These are phyloP conservation scores for Drosophila tropicalis DNA, from an alignment of 1,140 invertebrate genomes.

Conservation along the genomic window DNA sequence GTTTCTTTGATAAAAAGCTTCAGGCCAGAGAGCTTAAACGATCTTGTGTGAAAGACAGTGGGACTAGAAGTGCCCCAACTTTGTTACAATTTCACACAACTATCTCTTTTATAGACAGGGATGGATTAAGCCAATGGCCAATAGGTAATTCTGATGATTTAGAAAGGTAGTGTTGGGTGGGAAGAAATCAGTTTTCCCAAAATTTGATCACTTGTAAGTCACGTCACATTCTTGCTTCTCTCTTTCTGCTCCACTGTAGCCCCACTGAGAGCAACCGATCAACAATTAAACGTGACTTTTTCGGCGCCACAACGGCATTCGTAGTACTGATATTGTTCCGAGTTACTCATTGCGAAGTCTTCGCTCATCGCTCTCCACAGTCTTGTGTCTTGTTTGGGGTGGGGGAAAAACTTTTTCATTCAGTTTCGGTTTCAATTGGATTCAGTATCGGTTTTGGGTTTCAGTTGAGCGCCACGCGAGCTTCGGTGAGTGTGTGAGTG, in stretches of 20 bases:
- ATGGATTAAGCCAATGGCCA: no score
- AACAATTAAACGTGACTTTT: conserved; percentile 50
- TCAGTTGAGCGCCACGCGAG: conserved; percentile 75
- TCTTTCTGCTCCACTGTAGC: neutral
- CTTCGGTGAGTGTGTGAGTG: conserved; percentile 16
- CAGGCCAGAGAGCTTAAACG: conserved; percentile 42
- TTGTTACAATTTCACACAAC: no score
- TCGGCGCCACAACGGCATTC: conserved; percentile 48
- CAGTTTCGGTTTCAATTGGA: conserved; percentile 74
- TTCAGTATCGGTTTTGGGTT: conserved; percentile 32
- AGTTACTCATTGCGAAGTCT: conserved; percentile 36
- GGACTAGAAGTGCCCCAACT: neutral
- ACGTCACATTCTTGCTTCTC: neutral
- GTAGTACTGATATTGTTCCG: conserved; percentile 47
- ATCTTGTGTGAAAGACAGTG: conserved; percentile 38
- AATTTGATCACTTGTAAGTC: neutral
- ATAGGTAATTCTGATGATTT: no score
- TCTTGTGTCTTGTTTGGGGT: conserved; percentile 16
- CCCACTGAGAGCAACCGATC: conserved; percentile 11
- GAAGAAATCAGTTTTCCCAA: no score
- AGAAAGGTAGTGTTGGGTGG: no score
- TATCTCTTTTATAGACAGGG: no score
- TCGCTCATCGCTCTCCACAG: neutral
- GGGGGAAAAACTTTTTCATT: conserved; percentile 40
- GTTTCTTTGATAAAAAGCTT: conserved; percentile 59